Evolutionary conservation across 2,797 vertebrate genomes (phyloP).

Genomic region (Spinibarbus caldwelli): DNA sequence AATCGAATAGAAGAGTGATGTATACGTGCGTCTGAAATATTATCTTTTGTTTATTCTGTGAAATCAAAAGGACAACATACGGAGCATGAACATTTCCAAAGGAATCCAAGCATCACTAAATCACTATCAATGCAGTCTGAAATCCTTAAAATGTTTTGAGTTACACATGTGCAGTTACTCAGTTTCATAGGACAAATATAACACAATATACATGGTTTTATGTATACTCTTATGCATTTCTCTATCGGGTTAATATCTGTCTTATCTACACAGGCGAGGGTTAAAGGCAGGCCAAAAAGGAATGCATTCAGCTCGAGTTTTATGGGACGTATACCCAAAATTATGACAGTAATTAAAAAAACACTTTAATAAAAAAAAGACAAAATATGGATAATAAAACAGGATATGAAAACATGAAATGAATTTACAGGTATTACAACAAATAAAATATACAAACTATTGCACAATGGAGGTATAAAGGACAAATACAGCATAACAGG

Average conservation of each 20-base stretch:
- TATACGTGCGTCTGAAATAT: slow-evolving; percentile 69
- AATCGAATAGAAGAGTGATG: slow-evolving; percentile 29
- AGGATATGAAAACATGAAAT: slow-evolving; percentile 58
- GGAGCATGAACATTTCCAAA: slow-evolving; percentile 77
- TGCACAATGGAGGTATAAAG: slow-evolving; percentile 76
- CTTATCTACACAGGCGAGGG: slow-evolving; percentile 63
- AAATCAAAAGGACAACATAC: slow-evolving; percentile 80
- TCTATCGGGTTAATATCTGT: slow-evolving; percentile 66
- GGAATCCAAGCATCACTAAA: slow-evolving; percentile 70
- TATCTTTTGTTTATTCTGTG: slow-evolving; percentile 79
- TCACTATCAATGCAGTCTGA: slow-evolving; percentile 62
- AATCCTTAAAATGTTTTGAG: slow-evolving; percentile 67
- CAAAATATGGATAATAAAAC: slow-evolving; percentile 57
- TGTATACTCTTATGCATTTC: slow-evolving; percentile 72
- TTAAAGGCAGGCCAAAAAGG: slow-evolving; percentile 57
- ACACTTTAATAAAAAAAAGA: slow-evolving; percentile 58
- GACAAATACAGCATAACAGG: slow-evolving; percentile 65
- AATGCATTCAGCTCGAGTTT: slow-evolving; percentile 57
- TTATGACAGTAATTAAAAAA: slow-evolving; percentile 60
- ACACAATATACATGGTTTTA: slow-evolving; percentile 75
- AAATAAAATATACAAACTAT: slow-evolving; percentile 75
- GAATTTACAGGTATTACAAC: slow-evolving; percentile 66
- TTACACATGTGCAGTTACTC: slow-evolving; percentile 67
- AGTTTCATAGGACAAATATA: slow-evolving; percentile 78
- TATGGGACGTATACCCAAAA: slow-evolving; percentile 38